phyloP scores from a whole-genome alignment of 1,140 invertebrate species.

The Scaptomyza pallida region DNA sequence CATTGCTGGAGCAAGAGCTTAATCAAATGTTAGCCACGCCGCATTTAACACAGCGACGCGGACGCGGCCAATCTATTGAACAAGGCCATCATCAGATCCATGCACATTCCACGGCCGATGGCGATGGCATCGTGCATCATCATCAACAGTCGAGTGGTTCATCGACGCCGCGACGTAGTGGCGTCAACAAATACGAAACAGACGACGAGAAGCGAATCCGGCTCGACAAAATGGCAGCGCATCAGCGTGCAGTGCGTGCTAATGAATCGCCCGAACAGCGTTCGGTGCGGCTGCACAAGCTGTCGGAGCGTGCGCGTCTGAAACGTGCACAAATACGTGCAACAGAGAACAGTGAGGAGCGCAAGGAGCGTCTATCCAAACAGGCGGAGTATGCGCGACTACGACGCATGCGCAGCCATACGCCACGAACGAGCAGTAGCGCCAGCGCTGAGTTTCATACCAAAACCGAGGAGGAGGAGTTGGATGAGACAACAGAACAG shows the following conservation, averaged over 20 bases:
- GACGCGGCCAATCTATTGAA: constrained; percentile 41
- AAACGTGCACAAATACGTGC: constrained; percentile 78
- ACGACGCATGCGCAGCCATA: constrained; percentile 76
- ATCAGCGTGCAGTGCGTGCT: constrained; percentile 83
- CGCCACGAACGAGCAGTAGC: constrained; percentile 66
- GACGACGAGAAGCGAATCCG: constrained; percentile 79
- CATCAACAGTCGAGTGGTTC: constrained; percentile 2
- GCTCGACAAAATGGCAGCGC: constrained; percentile 83
- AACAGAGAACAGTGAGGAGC: constrained; percentile 76
- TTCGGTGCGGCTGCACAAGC: constrained; percentile 81
- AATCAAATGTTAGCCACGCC: constrained; percentile 78
- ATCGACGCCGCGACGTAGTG: constrained; percentile 58
- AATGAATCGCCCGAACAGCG: constrained; percentile 86
- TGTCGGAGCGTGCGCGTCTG: constrained; percentile 77
- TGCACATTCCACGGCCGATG: constrained; percentile 77
- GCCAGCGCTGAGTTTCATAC: constrained; percentile 67
- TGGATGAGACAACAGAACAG: constrained; percentile 51
- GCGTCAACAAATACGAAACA: constrained; percentile 74
- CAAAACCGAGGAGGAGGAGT: constrained; percentile 62
- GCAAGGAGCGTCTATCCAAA: constrained; percentile 73
- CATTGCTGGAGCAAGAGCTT: constrained; percentile 75
- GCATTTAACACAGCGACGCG: constrained; percentile 49
- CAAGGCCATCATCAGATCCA: constrained; percentile 47
- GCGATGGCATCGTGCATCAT: constrained; percentile 30
- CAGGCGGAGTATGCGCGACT: constrained; percentile 81